Conservation (phyloP, 2,888 invertebrate species). For the Chymomyza amoena region DNA sequence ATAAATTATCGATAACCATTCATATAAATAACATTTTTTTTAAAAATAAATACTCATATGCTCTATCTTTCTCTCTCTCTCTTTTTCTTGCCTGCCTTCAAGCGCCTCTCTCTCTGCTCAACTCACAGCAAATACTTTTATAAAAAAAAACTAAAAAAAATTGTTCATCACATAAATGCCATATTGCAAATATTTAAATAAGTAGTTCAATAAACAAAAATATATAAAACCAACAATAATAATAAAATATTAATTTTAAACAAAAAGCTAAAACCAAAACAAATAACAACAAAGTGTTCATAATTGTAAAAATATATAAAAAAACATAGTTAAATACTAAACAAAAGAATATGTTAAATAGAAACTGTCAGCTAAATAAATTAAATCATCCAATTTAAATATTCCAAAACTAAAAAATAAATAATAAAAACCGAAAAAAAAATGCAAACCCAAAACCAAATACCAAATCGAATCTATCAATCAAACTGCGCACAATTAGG, state of each 20-base stretch:
- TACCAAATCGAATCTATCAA: constrained; percentile 45
- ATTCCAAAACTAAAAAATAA: background rate
- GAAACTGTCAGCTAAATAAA: constrained; percentile 29
- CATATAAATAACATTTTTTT: background rate
- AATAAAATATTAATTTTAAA: constrained; percentile 24
- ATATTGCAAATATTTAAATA: constrained; percentile 56
- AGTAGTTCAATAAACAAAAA: constrained; percentile 34
- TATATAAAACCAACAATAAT: constrained; percentile 8
- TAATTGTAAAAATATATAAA: constrained; percentile 41
- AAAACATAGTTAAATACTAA: constrained; percentile 6
- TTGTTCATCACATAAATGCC: constrained; percentile 40
- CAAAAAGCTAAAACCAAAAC: constrained; percentile 22
- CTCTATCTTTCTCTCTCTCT: background rate
- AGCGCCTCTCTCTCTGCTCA: background rate
- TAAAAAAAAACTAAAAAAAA: constrained; percentile 24
- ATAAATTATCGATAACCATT: background rate
- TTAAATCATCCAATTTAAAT: background rate
- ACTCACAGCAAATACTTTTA: constrained; percentile 43
- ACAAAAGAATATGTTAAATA: constrained; percentile 44
- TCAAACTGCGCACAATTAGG: constrained; percentile 51
- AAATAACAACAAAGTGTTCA: constrained; percentile 61
- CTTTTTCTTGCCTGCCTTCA: background rate
- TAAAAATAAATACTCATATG: background rate
- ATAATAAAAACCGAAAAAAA: constrained; percentile 37
- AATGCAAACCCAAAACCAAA: constrained; percentile 48